Evolutionary conservation across 2,113 vertebrate genomes (phyloP).

Genomic region (Camelus bactrianus): DNA sequence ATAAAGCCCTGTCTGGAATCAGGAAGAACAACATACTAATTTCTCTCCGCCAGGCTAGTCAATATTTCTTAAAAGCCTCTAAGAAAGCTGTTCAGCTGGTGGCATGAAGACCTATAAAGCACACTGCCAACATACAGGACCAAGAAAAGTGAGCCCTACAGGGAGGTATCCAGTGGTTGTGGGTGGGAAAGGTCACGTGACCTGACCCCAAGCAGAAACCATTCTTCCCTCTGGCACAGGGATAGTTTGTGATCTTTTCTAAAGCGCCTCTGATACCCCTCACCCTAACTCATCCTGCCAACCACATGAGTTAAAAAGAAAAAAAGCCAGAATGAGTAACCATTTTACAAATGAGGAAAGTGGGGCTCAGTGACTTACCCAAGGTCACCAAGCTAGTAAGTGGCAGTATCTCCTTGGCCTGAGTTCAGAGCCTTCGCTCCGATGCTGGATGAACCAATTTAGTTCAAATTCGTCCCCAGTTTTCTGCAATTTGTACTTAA

Average conservation of each 20-base stretch:
- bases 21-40: slow-evolving; percentile 26
- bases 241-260: not conserved
- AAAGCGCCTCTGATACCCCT: not conserved
- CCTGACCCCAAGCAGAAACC: not conserved
- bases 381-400: slow-evolving; percentile 39
- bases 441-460: not conserved
- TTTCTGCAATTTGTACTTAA: slow-evolving; percentile 20
- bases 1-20: not conserved
- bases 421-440: not conserved
- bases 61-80: slow-evolving; percentile 39
- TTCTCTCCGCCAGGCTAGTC: slow-evolving; percentile 17
- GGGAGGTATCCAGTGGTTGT: not conserved
- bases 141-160: not conserved
- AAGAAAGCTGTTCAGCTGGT: not conserved
- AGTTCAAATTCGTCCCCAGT: not conserved
- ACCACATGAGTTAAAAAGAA: not conserved
- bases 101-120: slow-evolving; percentile 37
- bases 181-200: not conserved
- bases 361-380: not conserved
- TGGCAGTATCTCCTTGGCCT: not conserved
- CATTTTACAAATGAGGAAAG: slow-evolving; percentile 31
- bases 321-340: not conserved
- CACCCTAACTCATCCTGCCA: not conserved
- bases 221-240: not conserved
- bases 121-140: not conserved